Evolutionary conservation across 2,888 invertebrate species (phyloP), one percentile per base, ranked within the genome.

Genomic region (Penaeus monodon): DNA sequence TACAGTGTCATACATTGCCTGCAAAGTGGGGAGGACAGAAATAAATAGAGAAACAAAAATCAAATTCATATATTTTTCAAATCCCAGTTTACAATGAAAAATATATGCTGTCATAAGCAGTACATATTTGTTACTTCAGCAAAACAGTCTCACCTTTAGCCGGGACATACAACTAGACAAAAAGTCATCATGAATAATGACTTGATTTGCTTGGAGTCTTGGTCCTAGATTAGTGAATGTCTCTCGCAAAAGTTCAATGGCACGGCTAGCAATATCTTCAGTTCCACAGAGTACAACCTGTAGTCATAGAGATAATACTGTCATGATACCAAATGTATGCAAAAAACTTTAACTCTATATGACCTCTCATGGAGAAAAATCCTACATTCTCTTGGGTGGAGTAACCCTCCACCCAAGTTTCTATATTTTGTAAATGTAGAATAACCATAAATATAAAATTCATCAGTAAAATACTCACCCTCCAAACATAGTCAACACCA

Each of bases 401-500:
- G 57, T 57, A 57, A 57, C 3, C 14, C 17, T 57, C 17, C 17
- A 10, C 17, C 3, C 17, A 57, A 57, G 57, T 49, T 10, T 63
- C 8, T 27, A 20, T n/a, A n/a, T 64, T 14, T 79, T 38, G 12
- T 66, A 76, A 20, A 81, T 29, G 27, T 49, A 73, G 77, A 88
- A 65, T 20, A 66, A 73, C 77, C 70, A 73, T 64, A 57, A 80
- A 73, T 65, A 68, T 70, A 66, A 20, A 85, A 76, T 63, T n/a
- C 14, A 86, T 64, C 76, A 63, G 20, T 44, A 74, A 38, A 49
- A 66, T 81, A 93, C 95, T 93, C 91, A 96, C 96, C 93, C 96
- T 94, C 99, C 99, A 99, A 91, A 99, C 94, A 94, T 99, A 99
- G 93, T 99, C 98, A 92, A 97, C 95, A 90, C 99, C 99, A 92